Base-by-base conservation (phyloP, 1,140 invertebrate genomes). In the Drosophila oshimai region DNA sequence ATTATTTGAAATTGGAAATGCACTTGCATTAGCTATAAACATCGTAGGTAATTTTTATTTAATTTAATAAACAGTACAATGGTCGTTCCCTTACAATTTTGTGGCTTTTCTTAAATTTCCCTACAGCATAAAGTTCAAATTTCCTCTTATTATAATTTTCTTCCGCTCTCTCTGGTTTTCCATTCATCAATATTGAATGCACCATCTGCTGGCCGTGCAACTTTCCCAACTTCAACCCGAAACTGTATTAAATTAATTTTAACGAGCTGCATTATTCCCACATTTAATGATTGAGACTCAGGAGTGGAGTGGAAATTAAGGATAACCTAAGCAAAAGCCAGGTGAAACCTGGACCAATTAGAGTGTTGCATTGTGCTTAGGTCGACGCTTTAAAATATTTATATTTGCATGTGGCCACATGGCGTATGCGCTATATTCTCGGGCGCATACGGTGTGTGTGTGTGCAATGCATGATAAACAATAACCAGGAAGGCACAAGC, bases 401-500 rank as follows among this genome's bases (percentile, higher is more conserved):
- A 81, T 84, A 74, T 84, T 83, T 74, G 42, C 37, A 61, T 12
- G 3, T 34, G 50, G 24, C 62, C 76, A 55, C 70, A 79, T 86
- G 80, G 70, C 80, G 79, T 74, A 83, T 86, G 54, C 58, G 74
- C 49, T 70, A 65, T 79, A 44, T 84, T 70, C 58, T 47, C 18
- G 49, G 44, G 13, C 51, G 39, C 55, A 55, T 54, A 51, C 51
- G 31, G 67, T 55, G 51, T 74, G 57, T 78, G n/a, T n/a, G n/a
- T n/a, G n/a, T n/a, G n/a, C n/a, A n/a, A n/a, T n/a, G 70, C 37
- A 74, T 67, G 71, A 83, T 83, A 83, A 83, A 83, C 79, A 83
- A 83, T 84, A 83, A 78, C 69, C 79, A 74, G 68, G 74, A 78
- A 81, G 79, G 76, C 70, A 64, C 49, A 76, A 83, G 49, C 74